phyloP scores from a whole-genome alignment of 1,140 invertebrate species.

The Cephus cinctus region DNA sequence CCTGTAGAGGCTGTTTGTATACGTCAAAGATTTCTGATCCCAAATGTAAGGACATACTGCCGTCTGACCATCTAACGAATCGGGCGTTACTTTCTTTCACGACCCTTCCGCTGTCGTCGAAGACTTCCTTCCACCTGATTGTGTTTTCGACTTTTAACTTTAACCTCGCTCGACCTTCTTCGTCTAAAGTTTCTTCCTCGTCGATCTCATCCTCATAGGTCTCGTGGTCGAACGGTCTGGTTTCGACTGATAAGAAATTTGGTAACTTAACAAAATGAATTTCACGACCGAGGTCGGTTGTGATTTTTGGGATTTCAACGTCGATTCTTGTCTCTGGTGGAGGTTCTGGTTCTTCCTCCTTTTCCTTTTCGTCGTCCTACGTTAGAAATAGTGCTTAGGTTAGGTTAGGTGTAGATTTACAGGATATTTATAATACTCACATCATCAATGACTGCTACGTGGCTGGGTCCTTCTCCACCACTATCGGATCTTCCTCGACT shows the following conservation, averaged over 20 bases:
- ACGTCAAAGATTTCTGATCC: constrained; percentile 98
- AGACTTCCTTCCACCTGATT: constrained; percentile 89
- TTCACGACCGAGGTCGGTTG: constrained; percentile 86
- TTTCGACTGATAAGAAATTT: constrained; percentile 90
- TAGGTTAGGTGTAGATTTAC: constrained; percentile 18
- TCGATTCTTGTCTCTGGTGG: constrained; percentile 92
- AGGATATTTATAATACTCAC: constrained; percentile 38
- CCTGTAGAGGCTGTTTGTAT: constrained; percentile 86
- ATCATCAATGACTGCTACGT: constrained; percentile 49
- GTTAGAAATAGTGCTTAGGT: constrained; percentile 27
- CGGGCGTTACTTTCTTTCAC: constrained; percentile 93
- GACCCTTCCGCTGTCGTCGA: constrained; percentile 81
- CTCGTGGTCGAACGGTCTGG: constrained; percentile 89
- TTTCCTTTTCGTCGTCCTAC: constrained; percentile 62
- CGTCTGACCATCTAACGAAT: constrained; percentile 96
- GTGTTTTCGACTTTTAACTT: constrained; percentile 97
- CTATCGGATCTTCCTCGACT: constrained; percentile 46
- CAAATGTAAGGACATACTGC: constrained; percentile 95
- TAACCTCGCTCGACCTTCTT: constrained; percentile 91
- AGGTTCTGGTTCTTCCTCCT: constrained; percentile 74
- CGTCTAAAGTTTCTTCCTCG: constrained; percentile 96
- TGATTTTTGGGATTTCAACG: constrained; percentile 94
- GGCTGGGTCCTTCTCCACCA: constrained; percentile 41
- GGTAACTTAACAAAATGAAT: constrained; percentile 94
- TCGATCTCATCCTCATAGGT: constrained; percentile 99